Base-by-base conservation (phyloP, 92 coral and sea anemone species). In the Heliopora coerulea region DNA sequence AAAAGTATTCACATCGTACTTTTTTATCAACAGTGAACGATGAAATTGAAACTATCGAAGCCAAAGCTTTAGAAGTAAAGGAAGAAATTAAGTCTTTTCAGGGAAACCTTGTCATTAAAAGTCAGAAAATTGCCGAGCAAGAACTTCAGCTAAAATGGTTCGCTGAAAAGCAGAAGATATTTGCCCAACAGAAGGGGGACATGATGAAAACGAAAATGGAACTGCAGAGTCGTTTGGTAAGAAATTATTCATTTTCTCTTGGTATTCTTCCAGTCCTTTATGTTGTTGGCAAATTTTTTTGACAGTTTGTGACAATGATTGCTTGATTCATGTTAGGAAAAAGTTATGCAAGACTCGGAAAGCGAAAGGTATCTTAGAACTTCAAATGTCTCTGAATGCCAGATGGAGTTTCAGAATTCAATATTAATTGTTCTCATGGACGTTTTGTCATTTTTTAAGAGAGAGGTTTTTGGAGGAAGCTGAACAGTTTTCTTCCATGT, bases 141-240 rank as follows among this genome's bases (percentile, higher is more conserved):
- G 98, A 93, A 79, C 74, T 88, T 23, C 87, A 88, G 58, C 76
- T 88, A n/a, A 93, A 79, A 64, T 93, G 96, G 95, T 76, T 87
- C 26, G 69, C 56, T 31, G 85, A 86, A 50, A 86, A 85, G 48
- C 86, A 80, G 54, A 75, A 68, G 28, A 89, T 81, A 54, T 70
- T 84, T 23, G 68, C 41, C 0, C 72, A 82, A 52, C 84, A 87
- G 76, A 68, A 65, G 39, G 54, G n/a, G 52, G 86, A 85, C 48
- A 56, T 93, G n/a, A 72, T 70, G 54, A 69, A 81, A 50, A 54
- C 68, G 77, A 87, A 60, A 59, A 49, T 40, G 17, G 56, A 58
- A 10, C 57, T 62, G 27, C 78, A 65, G 48, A 32, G 30, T 14
- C 68, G 76, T 62, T 56, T 83, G 82, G 96, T 86, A 65, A 75